phyloP scores from a whole-genome alignment of 2,797 vertebrate species.

The Lophura swinhoii region DNA sequence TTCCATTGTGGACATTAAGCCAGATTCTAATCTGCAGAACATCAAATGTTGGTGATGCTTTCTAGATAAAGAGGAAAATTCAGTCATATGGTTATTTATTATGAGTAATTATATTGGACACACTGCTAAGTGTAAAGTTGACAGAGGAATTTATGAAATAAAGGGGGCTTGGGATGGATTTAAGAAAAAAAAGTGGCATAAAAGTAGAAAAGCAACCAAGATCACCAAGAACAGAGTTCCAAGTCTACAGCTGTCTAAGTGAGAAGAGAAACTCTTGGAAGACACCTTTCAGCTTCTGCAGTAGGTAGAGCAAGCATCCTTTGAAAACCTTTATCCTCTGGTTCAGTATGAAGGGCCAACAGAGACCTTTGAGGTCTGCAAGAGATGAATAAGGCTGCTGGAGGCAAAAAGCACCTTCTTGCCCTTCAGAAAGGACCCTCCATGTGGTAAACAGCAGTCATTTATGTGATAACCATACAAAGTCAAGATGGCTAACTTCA shows the following conservation, averaged over 20 bases:
- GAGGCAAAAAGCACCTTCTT: not conserved
- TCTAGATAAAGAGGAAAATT: constrained; percentile 53
- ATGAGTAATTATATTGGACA: constrained; percentile 47
- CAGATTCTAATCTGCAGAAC: not conserved
- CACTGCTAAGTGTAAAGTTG: constrained; percentile 30
- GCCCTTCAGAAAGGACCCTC: not conserved
- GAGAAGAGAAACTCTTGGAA: not conserved
- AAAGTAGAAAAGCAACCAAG: not conserved
- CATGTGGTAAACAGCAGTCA: not conserved
- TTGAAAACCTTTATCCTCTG: not conserved
- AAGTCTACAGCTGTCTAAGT: not conserved
- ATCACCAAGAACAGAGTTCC: not conserved
- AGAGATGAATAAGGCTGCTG: not conserved
- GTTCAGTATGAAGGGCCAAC: not conserved
- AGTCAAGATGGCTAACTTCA: not conserved
- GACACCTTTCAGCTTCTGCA: not conserved
- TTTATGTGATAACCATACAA: not conserved
- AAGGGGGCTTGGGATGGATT: not conserved
- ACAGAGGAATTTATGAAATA: not conserved
- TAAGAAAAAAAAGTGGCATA: not conserved
- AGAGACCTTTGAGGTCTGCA: not conserved
- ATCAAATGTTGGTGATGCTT: constrained; percentile 24
- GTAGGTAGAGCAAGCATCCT: not conserved
- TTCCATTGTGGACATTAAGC: not conserved
- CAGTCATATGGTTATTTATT: constrained; percentile 40